Conservation (phyloP, 2,113 vertebrate species). For the Microtus pennsylvanicus region DNA sequence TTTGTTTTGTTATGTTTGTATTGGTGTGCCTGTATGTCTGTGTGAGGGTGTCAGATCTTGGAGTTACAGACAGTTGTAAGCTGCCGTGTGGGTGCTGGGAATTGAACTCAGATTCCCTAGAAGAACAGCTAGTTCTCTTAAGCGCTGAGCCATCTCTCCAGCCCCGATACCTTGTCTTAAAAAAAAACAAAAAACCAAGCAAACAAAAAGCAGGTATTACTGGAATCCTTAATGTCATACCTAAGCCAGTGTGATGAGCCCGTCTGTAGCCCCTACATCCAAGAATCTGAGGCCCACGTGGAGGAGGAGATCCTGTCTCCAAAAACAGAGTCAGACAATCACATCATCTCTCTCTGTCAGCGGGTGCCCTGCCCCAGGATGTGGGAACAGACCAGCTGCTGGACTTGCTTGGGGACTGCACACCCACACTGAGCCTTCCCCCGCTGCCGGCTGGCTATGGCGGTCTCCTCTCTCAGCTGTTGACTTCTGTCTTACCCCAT, state of each 20-base stretch:
- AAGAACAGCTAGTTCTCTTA: too few relatives aligned
- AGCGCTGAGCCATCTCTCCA: too few relatives aligned
- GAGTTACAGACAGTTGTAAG: too few relatives aligned
- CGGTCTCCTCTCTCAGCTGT: neutral
- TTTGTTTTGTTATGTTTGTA: too few relatives aligned
- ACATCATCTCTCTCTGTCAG: neutral
- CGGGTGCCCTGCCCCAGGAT: neutral
- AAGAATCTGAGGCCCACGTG: neutral
- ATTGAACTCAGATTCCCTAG: too few relatives aligned
- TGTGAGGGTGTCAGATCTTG: too few relatives aligned
- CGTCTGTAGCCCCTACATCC: neutral
- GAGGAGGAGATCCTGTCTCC: neutral
- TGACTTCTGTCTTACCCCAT: neutral
- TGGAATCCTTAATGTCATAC: neutral
- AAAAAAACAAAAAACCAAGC: neutral
- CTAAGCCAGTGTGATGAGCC: neutral
- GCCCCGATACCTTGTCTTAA: neutral
- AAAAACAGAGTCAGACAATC: neutral
- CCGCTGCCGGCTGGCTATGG: neutral
- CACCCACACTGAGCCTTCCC: fast-evolving
- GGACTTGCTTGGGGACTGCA: neutral
- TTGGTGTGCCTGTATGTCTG: too few relatives aligned
- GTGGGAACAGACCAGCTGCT: neutral
- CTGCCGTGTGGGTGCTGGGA: too few relatives aligned
- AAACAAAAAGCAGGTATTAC: neutral